Evolutionary conservation across 2,888 invertebrate species (phyloP), one percentile per base, ranked within the genome.

Genomic region (Globia sparganii): DNA sequence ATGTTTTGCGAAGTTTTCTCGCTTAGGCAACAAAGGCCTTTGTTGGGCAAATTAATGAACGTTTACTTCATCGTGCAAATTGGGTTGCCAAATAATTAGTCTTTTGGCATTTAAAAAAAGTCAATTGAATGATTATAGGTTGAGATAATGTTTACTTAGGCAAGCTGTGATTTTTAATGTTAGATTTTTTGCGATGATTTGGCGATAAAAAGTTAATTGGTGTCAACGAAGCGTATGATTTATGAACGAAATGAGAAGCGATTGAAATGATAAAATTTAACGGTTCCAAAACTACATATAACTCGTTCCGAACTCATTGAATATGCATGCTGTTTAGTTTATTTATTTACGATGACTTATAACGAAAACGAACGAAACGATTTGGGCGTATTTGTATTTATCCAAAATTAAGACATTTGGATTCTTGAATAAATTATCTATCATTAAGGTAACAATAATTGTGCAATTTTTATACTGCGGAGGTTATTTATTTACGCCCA

Each of bases 41-140:
- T 83, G 83, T 84, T 84, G 84, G 78, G 69, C 79, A 84, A 87
- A 86, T 80, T 86, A 87, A 83, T 72, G 78, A 80, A 59, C 58
- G 70, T 86, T 87, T 85, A 78, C 87, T 61, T 77, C 80, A 81
- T 74, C 70, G 72, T 2, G 37, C 69, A 85, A 86, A 86, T 87
- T 84, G 83, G 72, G 59, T 87, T 87, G 86, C 65, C 67, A 74
- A 87, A 87, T 65, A 61, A 61, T 75, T 80, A 69, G 46, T 70
- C 62, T 72, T 76, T 74, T 78, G 59, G 67, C 68, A 76, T 83
- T 80, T 46, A 62, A 64, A 72, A 72, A 75, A 80, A 74, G 65
- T 75, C 25, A 56, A 81, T 78, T 84, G 62, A 78, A 81, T 64
- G 65, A 69, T 81, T 70, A 74, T 74, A 28, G 59, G 5, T 49